Evolutionary conservation across 2,888 invertebrate species (phyloP).

Genomic region (Melieria crassipennis): DNA sequence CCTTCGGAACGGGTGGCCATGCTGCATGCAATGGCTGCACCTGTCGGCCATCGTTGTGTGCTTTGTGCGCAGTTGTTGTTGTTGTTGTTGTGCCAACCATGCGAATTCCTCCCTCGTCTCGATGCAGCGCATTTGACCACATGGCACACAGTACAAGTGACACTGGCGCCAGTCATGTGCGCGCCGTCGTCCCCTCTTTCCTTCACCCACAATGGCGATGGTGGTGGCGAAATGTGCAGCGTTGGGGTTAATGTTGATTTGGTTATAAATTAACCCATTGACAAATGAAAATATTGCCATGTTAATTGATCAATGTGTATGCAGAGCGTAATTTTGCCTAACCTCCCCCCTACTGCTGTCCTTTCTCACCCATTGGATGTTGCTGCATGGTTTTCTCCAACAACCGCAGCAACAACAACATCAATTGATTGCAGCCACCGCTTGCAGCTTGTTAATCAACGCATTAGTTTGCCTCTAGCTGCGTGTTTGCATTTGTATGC

Average conservation of each 20-base stretch:
- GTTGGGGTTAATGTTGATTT: slow-evolving; percentile 50
- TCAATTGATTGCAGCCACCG: not conserved
- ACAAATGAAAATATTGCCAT: slow-evolving; percentile 66
- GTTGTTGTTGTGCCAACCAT: not conserved
- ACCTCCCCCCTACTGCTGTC: not conserved
- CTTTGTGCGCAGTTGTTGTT: not conserved
- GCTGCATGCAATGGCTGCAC: slow-evolving; percentile 40
- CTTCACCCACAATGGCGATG: not conserved
- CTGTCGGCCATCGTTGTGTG: slow-evolving; percentile 43
- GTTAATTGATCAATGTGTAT: slow-evolving; percentile 63
- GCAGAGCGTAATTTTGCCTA: not conserved
- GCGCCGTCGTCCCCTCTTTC: not conserved
- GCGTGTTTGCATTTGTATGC: slow-evolving; percentile 22
- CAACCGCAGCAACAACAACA: too few relatives aligned
- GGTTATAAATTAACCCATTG: slow-evolving; percentile 64
- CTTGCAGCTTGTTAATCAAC: slow-evolving; percentile 13
- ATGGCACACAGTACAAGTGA: not conserved
- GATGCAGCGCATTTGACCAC: slow-evolving; percentile 33
- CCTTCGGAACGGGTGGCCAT: not conserved
- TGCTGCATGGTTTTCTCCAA: not conserved
- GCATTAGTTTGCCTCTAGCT: not conserved
- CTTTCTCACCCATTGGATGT: not conserved
- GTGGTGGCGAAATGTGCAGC: not conserved
- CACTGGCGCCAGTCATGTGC: not conserved
- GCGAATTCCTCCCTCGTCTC: not conserved